Base-by-base conservation (phyloP, 2,888 invertebrate species). In the Andrena trimmerana region DNA sequence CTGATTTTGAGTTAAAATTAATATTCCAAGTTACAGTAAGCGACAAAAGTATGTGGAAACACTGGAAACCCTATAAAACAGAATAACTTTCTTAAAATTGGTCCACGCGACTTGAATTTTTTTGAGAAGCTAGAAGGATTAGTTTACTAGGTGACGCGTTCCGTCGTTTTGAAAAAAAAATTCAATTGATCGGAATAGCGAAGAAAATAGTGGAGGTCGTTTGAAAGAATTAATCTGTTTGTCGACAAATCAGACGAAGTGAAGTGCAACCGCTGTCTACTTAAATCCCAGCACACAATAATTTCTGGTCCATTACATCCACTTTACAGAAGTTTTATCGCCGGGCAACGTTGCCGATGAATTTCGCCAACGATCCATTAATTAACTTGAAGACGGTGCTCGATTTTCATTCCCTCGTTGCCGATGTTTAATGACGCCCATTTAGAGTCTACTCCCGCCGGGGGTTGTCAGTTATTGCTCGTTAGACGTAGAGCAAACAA, bases 311-410 rank as follows among this genome's bases (percentile, higher is more conserved):
- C 66, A 60, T 78, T 66, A 36, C 66, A 20, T 33, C 54, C n/a
- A 10, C 16, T 78, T 78, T 66, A 50, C 73, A 66, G 59, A 36
- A 54, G 50, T 66, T 13, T 48, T 20, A 60, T 59, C 20, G 36
- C 42, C 36, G n/a, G 2, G 48, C 10, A 36, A 33, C 10, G 48
- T 33, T 33, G 27, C 59, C 79, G 57, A 78, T 79, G 63, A 67
- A 81, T 79, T 67, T 79, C 71, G 10, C 50, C 36, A 62, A 71
- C 60, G 80, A 72, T 31, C 36, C 67, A 72, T 81, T 72, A 79
- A 72, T 80, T 68, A 72, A 2, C n/a, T 29, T 20, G 7, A 20
- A 36, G 27, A 20, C 16, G 29, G 36, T 20, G 67, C 62, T 63
- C 54, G 57, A 24, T 36, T 79, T 80, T 63, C 36, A 79, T 79